Percentiles rank a stretch among this genome's conserved stretches.
phyloP scores from a whole-genome alignment of 2,888 invertebrate species.

The Drosophila antonietae region DNA sequence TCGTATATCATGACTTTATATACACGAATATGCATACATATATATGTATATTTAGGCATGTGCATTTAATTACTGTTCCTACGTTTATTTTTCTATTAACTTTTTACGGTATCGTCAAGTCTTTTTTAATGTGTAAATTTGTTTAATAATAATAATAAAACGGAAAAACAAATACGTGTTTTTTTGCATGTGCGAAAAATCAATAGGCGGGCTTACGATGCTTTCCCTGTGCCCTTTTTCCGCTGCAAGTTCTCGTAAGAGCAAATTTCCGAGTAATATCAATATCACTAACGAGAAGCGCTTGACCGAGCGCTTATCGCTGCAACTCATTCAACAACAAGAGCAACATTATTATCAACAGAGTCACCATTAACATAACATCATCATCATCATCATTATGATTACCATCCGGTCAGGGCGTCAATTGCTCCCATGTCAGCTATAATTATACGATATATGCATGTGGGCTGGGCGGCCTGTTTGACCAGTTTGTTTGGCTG shows the following conservation, averaged over 20 bases:
- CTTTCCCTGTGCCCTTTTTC: neutral
- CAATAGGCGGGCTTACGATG: conserved; percentile 37
- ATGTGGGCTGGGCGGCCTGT: conserved; percentile 22
- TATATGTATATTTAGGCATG: conserved; percentile 45
- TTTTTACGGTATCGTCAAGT: conserved; percentile 22
- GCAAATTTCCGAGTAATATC: conserved; percentile 55
- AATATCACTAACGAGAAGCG: conserved; percentile 46
- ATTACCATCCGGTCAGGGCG: conserved; percentile 56
- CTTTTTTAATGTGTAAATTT: conserved; percentile 43
- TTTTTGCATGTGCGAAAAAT: conserved; percentile 45
- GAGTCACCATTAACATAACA: neutral
- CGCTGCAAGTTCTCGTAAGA: neutral
- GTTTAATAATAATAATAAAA: conserved; percentile 28
- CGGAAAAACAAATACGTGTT: neutral
- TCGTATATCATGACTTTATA: conserved; percentile 11
- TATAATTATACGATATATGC: conserved; percentile 12
- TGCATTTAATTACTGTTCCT: conserved; percentile 67
- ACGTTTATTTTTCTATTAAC: conserved; percentile 30
- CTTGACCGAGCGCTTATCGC: neutral
- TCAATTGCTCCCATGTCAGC: conserved; percentile 56
- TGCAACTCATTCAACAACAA: conserved; percentile 15
- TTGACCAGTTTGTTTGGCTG: conserved; percentile 20
- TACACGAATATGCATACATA: no score
- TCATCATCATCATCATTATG: conserved; percentile 7
- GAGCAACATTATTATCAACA: conserved; percentile 8